Base-by-base conservation (phyloP, 2,113 vertebrate genomes). In the Progne subis region DNA sequence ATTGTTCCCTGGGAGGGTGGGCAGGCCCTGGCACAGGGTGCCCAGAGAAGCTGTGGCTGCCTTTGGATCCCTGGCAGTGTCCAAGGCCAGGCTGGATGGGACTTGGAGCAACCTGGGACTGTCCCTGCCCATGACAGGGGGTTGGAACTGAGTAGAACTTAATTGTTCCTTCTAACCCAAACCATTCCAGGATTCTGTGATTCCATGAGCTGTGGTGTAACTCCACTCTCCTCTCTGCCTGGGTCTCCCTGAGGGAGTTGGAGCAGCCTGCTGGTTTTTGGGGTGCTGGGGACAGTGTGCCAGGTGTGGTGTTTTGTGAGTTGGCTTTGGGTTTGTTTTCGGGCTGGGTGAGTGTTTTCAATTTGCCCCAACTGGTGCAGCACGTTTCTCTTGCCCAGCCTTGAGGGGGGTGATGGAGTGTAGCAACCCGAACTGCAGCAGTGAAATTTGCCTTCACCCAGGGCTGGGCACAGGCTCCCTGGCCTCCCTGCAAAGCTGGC, bases 331-430 rank as follows among this genome's bases (percentile, higher is more conserved):
- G 9, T 11, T 56, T 76, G 19, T 0, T 4, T 69, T 47, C 28
- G 46, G 3, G 17, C 31, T 43, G 28, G 6, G 25, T 43, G 28
- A 1, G 28, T 39, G 46, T 29, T 47, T 82, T 43, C 4, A 1
- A 0, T 65, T 47, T 81, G 37, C 39, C 39, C 18, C 11, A 3
- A 6, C 9, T 39, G 39, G 10, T 43, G 20, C 47, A 47, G 55
- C 0, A 0, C 0, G 0, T 32, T 61, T 55, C 53, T 72, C 13
- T 56, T 46, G 39, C 46, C 11, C 50, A 55, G 52, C 32, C 81
- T 37, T 6, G 14, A 59, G n/a, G 20, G 7, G 12, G 39, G 1
- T 39, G 37, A 17, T 9, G 3, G 5, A 47, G 37, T 1, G 0
- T 17, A 21, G 47, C 17, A 49, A 3, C 12, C 61, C 4, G 0